phyloP scores from a whole-genome alignment of 2,113 vertebrate species.

The Myocastor coypus region DNA sequence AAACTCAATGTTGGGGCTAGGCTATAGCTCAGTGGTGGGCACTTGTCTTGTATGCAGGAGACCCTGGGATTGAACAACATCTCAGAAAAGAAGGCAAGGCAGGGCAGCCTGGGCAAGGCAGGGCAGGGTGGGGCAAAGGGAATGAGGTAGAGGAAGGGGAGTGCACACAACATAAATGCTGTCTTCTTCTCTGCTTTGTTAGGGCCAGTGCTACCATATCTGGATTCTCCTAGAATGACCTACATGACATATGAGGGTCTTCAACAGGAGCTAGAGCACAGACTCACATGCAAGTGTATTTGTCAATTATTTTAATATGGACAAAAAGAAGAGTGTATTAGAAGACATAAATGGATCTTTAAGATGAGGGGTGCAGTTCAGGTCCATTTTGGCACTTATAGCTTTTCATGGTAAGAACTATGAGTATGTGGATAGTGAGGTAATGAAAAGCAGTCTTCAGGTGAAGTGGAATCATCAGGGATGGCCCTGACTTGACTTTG shows the following conservation, averaged over 20 bases:
- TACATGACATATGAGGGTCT: neutral
- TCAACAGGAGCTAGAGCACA: neutral
- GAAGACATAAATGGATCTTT: too few species aligned
- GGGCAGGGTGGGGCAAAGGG: too few species aligned
- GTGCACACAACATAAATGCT: neutral
- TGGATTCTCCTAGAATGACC: neutral
- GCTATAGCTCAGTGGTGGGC: too few species aligned
- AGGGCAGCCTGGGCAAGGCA: too few species aligned
- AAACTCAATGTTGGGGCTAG: too few species aligned
- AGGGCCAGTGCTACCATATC: neutral
- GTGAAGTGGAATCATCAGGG: neutral
- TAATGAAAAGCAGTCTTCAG: neutral
- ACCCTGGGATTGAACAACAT: too few species aligned
- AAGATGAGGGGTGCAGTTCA: too few species aligned
- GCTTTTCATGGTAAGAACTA: neutral
- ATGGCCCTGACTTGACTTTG: neutral
- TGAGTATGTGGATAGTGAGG: neutral
- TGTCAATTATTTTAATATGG: neutral
- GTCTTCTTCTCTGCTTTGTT: neutral
- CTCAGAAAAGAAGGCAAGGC: too few species aligned
- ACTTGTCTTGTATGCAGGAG: too few species aligned
- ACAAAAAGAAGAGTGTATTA: neutral
- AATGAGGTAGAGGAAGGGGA: neutral
- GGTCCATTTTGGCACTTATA: neutral
- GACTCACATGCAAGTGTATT: neutral